Base-by-base conservation (phyloP, 2,888 invertebrate species). In the Lamellibrachia columna region DNA sequence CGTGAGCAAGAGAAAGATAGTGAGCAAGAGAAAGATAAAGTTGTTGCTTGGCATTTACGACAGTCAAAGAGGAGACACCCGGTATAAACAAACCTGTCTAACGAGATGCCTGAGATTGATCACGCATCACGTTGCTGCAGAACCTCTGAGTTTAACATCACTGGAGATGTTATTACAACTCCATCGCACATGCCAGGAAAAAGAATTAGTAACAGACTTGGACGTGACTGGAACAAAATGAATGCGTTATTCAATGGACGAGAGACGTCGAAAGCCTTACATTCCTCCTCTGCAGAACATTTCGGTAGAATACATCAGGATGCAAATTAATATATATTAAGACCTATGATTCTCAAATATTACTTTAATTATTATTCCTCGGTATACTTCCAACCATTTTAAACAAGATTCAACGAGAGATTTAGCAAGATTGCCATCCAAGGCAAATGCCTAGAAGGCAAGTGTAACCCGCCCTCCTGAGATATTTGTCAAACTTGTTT, bases 171-270 rank as follows among this genome's bases (percentile, higher is more conserved):
- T 75, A 22, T 75, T 75, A 75, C 22, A 75, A 15, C 22, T 75
- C 22, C 75, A 22, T 75, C 75, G 55, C 40, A 40, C 40, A 40
- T 40, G 40, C 40, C 40, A 1, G 40, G 40, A 40, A 40, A 40
- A 40, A 40, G 40, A 22, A 22, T 15, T 75, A n/a, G 22, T 75
- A 22, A 75, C 75, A 75, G 75, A 75, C 75, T 6, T 22, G 75
- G 75, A n/a, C 75, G 75, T 75, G n/a, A 75, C 75, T 75, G 75
- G 75, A 75, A 75, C 75, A 75, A n/a, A 75, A 75, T 75, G 15
- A 75, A 75, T 75, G 75, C 22, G 75, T 75, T 75, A 2, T 75
- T 75, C 22, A 75, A 75, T 22, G n/a, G 60, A 60, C 11, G 60
- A 60, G 15, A 60, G 60, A 60, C 11, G 75, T n/a, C 75, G 75